Conservation (phyloP, 2,113 vertebrate genomes). For the Apodemus speciosus region DNA sequence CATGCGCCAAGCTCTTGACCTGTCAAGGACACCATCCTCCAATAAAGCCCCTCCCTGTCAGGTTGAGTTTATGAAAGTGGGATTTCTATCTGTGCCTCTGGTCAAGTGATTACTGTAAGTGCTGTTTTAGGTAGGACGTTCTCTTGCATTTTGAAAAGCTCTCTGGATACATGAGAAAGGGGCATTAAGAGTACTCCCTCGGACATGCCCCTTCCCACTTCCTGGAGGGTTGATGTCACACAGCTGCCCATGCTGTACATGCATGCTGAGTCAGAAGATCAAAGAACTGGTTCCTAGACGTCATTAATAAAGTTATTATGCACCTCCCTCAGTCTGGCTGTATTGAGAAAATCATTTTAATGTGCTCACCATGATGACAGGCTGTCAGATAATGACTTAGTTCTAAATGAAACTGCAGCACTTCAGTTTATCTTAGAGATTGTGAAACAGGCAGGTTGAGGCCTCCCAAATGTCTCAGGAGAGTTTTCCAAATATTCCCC, state of each 20-base stretch:
- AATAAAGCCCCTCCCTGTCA: neutral
- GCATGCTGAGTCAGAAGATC: neutral
- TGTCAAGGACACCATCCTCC: neutral
- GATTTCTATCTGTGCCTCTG: neutral
- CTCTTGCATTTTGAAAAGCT: neutral
- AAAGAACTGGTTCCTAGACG: neutral
- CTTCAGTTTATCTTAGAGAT: neutral
- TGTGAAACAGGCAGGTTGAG: neutral
- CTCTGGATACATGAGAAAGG: neutral
- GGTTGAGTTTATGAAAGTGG: neutral
- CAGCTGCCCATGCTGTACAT: neutral
- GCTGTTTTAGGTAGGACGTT: neutral
- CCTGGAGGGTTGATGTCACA: neutral
- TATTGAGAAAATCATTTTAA: conserved; percentile 51
- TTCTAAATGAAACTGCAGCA: neutral
- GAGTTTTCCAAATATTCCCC: neutral
- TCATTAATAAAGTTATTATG: neutral
- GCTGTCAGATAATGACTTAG: neutral
- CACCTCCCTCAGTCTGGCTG: neutral
- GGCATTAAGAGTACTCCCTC: neutral
- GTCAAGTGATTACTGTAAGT: neutral
- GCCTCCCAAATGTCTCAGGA: neutral
- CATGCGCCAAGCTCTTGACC: neutral
- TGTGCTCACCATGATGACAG: neutral
- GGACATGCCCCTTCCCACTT: neutral